Evolutionary conservation across 2,113 vertebrate genomes (phyloP).

Genomic region (Condylura cristata): DNA sequence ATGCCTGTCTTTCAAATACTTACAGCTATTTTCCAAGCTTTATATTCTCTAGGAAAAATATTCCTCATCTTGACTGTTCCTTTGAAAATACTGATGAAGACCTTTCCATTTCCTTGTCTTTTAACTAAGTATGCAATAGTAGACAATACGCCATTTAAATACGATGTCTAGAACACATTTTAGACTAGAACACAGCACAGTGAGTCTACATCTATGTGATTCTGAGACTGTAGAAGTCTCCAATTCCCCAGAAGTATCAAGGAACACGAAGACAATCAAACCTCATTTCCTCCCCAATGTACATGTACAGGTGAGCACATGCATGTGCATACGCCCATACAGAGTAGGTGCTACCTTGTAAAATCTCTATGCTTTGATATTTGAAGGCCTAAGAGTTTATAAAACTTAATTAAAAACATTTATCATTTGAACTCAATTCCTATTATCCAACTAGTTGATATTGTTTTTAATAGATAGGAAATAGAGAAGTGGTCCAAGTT

Average conservation of each 20-base stretch:
- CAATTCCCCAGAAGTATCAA: rapidly evolving
- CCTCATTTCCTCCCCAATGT: too few species aligned
- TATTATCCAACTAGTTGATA: neutral
- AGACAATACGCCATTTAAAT: neutral
- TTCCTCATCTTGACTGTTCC: neutral
- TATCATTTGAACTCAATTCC: neutral
- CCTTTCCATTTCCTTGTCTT: neutral
- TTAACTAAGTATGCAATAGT: neutral
- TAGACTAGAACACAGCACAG: neutral
- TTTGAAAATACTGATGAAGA: constrained; percentile 33
- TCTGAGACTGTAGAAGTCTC: neutral
- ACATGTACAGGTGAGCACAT: rapidly evolving
- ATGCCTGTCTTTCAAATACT: neutral
- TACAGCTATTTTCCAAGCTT: neutral
- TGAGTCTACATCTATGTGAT: too few species aligned
- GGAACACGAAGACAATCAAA: neutral
- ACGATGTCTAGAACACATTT: neutral
- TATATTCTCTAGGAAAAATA: neutral
- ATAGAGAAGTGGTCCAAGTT: neutral
- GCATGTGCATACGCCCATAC: rapidly evolving
- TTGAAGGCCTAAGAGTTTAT: neutral
- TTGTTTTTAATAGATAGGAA: neutral
- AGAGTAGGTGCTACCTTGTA: neutral
- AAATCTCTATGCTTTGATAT: neutral
- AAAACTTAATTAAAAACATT: neutral